phyloP scores from a whole-genome alignment of 2,888 invertebrate species.

The Elegia similella region DNA sequence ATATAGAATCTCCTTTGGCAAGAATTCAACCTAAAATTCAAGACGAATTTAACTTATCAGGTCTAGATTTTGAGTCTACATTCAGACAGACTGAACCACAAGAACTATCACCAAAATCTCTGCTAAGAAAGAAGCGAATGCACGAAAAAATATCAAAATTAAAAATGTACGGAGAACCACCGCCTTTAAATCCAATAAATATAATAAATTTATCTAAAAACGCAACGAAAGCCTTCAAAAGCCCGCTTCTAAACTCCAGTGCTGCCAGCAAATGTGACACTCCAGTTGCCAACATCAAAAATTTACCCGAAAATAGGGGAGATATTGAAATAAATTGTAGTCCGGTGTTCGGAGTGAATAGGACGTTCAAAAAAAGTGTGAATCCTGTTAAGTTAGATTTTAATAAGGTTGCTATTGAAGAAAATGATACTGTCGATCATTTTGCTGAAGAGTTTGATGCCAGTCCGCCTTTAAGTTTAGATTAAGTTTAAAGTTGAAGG shows the following conservation, averaged over 20 bases:
- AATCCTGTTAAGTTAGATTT: constrained; percentile 60
- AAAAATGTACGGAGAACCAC: constrained; percentile 78
- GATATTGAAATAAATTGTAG: constrained; percentile 34
- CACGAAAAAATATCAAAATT: constrained; percentile 73
- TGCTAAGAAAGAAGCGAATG: constrained; percentile 52
- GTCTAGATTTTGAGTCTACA: constrained; percentile 71
- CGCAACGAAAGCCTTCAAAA: constrained; percentile 61
- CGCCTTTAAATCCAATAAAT: constrained; percentile 74
- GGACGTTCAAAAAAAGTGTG: constrained; percentile 46
- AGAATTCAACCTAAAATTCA: constrained; percentile 32
- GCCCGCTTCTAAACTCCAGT: constrained; percentile 48
- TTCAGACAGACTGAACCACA: constrained; percentile 57
- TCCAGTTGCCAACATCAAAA: constrained; percentile 27
- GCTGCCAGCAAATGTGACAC: constrained; percentile 35
- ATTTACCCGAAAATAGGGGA: constrained; percentile 31
- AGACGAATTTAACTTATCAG: constrained; percentile 57
- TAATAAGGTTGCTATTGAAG: constrained; percentile 34
- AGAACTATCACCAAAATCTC: constrained; percentile 47
- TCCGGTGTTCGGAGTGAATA: constrained; percentile 47
- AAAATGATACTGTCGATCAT: constrained; percentile 43
- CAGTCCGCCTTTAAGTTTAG: constrained; percentile 71
- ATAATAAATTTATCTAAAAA: constrained; percentile 60
- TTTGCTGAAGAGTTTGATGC: constrained; percentile 68
- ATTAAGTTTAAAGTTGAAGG: too few relatives aligned
- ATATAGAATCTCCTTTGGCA: constrained; percentile 54